These are phyloP conservation scores for Chamaedrilus cognettii DNA, from an alignment of 2,888 invertebrate species.

Conservation along the genomic window DNA sequence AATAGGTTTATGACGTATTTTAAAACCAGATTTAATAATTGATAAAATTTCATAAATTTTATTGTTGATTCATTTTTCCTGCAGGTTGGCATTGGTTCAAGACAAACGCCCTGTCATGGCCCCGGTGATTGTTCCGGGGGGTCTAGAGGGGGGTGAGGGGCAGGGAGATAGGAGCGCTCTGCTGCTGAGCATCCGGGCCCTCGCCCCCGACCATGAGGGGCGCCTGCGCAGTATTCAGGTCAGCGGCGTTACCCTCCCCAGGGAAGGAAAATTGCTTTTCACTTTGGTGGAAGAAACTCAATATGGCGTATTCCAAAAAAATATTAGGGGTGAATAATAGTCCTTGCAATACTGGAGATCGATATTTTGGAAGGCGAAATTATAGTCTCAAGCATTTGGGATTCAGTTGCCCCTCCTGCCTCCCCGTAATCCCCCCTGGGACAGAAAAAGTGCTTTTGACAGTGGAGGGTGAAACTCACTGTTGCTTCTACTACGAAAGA, in stretches of 20 bases:
- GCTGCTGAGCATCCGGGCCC: slow-evolving; percentile 49
- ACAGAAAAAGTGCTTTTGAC: no score
- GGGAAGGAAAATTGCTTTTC: no score
- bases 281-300: no score
- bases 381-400: no score
- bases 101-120: slow-evolving; percentile 72
- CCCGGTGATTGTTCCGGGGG: slow-evolving; percentile 34
- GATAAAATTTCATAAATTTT: background rate
- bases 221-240: slow-evolving; percentile 50
- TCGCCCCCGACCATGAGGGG: slow-evolving; percentile 52
- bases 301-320: background rate
- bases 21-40: background rate
- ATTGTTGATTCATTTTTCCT: background rate
- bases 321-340: no score
- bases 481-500: no score
- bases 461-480: no score
- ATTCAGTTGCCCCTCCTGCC: no score
- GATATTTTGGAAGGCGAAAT: no score
- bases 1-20: no score
- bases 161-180: slow-evolving; percentile 45
- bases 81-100: slow-evolving; percentile 92
- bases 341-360: no score
- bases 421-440: no score
- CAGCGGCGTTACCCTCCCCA: background rate
- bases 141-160: slow-evolving; percentile 30